phyloP scores from a whole-genome alignment of 2,113 vertebrate species.

The Sinocyclocheilus grahami region DNA sequence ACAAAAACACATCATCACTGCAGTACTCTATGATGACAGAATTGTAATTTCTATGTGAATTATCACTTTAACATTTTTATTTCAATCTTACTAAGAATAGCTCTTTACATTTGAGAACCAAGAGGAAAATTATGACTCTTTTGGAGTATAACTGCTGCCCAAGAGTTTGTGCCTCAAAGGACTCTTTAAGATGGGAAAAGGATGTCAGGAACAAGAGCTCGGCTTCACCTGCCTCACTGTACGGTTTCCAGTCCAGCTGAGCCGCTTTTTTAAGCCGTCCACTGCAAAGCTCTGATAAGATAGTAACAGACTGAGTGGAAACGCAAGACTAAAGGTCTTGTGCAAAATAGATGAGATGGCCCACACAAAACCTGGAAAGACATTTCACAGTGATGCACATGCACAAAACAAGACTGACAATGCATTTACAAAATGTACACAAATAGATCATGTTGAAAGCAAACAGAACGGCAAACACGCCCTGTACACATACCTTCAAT shows the following conservation, averaged over 20 bases:
- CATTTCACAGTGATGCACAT: conserved; percentile 27
- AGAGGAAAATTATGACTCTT: not conserved
- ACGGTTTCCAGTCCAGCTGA: not conserved
- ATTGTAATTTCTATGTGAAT: not conserved
- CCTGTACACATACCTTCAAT: not conserved
- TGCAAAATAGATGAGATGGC: conserved; percentile 44
- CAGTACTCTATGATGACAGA: not conserved
- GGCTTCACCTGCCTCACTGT: not conserved
- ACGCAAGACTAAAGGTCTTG: conserved; percentile 14
- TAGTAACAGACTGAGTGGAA: conserved; percentile 34
- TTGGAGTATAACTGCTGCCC: conserved; percentile 12
- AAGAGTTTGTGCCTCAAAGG: not conserved
- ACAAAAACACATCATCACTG: not conserved
- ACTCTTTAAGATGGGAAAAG: conserved; percentile 23
- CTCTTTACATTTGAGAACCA: not conserved
- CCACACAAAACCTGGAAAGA: conserved; percentile 19
- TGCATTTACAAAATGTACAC: not conserved
- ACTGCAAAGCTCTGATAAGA: conserved; percentile 37
- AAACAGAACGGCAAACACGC: not conserved
- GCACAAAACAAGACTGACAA: not conserved
- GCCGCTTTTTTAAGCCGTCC: not conserved
- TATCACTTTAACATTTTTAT: not conserved
- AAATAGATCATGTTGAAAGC: not conserved
- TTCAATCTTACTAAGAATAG: not conserved
- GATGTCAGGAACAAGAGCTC: conserved; percentile 22